Evolutionary conservation across 2,888 invertebrate species (phyloP).

Genomic region (Napeogenes sylphis): DNA sequence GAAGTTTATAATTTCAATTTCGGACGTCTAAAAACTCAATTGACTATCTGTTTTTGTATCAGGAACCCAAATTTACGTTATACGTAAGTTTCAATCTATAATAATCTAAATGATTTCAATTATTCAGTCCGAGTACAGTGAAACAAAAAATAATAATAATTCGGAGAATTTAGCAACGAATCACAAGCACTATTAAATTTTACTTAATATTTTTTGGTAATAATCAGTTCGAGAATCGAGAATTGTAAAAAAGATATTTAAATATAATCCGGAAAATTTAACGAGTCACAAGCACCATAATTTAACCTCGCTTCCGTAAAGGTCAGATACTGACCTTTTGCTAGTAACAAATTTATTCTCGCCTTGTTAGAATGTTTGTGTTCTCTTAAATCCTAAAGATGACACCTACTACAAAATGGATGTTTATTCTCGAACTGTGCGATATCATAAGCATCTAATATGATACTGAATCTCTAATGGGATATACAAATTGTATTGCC

Average conservation of each 20-base stretch:
- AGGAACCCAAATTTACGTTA: no score
- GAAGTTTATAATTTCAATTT: no score
- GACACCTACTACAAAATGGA: constrained; percentile 45
- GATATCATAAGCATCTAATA: constrained; percentile 28
- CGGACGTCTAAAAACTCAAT: no score
- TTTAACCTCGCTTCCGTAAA: constrained; percentile 63
- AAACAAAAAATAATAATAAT: no score
- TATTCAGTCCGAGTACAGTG: no score
- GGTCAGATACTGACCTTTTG: constrained; percentile 60
- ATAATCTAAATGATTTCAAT: no score
- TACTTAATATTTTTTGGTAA: neutral
- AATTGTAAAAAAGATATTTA: neutral
- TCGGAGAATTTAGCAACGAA: no score
- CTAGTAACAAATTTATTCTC: constrained; percentile 47
- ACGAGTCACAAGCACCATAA: constrained; percentile 35
- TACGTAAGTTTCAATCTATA: no score
- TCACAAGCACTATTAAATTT: no score
- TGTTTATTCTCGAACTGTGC: constrained; percentile 38
- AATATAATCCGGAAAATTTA: constrained; percentile 11
- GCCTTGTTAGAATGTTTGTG: constrained; percentile 36
- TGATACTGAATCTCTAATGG: neutral
- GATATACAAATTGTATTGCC: no score
- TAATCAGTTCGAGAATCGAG: neutral
- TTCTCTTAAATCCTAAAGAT: constrained; percentile 43
- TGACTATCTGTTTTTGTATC: no score